A percentile compares a stretch with the other conserved stretches of the same genome.
Conservation (phyloP, 2,888 invertebrate genomes). For the Meandrusa payeni region DNA sequence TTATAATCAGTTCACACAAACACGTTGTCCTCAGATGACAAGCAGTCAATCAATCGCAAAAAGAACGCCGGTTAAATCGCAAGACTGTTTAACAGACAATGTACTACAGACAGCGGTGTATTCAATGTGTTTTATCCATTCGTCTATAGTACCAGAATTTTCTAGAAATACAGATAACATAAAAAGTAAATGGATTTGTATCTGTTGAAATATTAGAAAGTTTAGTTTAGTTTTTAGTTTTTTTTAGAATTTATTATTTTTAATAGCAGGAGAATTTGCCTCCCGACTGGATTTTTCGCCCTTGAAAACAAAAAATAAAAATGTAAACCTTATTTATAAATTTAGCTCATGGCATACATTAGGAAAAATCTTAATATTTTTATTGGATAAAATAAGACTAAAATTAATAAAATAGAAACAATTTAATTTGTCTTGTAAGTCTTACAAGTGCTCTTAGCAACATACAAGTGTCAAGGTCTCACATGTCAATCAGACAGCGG, state of each 20-base stretch:
- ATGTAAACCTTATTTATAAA: conserved; percentile 98
- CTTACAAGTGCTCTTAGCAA: conserved; percentile 17
- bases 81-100: conserved; percentile 27
- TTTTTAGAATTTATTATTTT: no score
- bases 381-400: no score
- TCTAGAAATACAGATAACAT: conserved; percentile 60
- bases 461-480: conserved; percentile 16
- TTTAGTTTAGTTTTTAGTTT: no score
- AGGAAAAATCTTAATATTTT: no score
- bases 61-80: conserved; percentile 37
- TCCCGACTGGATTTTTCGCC: conserved; percentile 95
- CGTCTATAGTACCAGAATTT: conserved; percentile 60
- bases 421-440: conserved; percentile 1
- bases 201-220: no score
- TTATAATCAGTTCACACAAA: conserved; percentile 47
- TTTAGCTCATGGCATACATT: conserved; percentile 93
- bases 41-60: conserved; percentile 52
- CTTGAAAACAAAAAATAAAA: conserved; percentile 97
- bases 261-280: no score
- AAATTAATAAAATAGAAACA: conserved; percentile 1
- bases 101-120: conserved; percentile 23
- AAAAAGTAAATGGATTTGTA: no score
- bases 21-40: conserved; percentile 63
- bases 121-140: conserved; percentile 13
- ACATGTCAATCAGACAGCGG: conserved; percentile 8